Evolutionary conservation across 2,888 invertebrate genomes (phyloP).

Genomic region (Rugalucina vietnamica): DNA sequence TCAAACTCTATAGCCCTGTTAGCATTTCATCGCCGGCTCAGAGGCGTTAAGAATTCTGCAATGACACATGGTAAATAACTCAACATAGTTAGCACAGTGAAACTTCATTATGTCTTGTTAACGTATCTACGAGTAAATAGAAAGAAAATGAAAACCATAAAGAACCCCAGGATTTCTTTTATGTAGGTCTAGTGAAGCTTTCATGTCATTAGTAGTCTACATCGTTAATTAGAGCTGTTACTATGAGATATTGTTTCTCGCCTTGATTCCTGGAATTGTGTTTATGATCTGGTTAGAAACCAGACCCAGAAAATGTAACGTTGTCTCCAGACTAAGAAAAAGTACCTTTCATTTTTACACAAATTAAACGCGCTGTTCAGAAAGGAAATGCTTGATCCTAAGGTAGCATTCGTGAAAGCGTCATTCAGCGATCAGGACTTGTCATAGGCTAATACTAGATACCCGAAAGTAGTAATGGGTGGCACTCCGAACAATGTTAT

Average conservation of each 20-base stretch:
- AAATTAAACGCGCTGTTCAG: too few relatives aligned
- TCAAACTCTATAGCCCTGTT: conserved; percentile 13
- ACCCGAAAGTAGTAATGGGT: too few relatives aligned
- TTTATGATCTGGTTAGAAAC: too few relatives aligned
- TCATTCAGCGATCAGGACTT: too few relatives aligned
- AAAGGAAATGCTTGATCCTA: too few relatives aligned
- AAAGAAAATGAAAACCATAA: conserved; percentile 12
- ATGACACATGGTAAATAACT: conserved; percentile 16
- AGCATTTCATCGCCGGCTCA: neutral
- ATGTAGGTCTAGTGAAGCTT: neutral
- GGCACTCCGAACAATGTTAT: too few relatives aligned
- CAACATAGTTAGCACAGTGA: conserved; percentile 12
- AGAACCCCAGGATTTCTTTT: conserved; percentile 10
- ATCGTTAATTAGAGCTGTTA: conserved; percentile 4
- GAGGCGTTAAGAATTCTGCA: conserved; percentile 1
- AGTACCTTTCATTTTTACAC: too few relatives aligned
- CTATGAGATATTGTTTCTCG: neutral
- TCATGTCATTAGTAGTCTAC: neutral
- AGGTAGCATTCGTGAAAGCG: too few relatives aligned
- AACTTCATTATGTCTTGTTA: conserved; percentile 12
- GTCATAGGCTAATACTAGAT: too few relatives aligned
- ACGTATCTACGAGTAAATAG: neutral
- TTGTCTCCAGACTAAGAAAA: too few relatives aligned
- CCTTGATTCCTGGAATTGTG: too few relatives aligned
- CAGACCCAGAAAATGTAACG: too few relatives aligned